Base-by-base conservation (phyloP, 2,113 vertebrate genomes). In the Hoplias malabaricus region DNA sequence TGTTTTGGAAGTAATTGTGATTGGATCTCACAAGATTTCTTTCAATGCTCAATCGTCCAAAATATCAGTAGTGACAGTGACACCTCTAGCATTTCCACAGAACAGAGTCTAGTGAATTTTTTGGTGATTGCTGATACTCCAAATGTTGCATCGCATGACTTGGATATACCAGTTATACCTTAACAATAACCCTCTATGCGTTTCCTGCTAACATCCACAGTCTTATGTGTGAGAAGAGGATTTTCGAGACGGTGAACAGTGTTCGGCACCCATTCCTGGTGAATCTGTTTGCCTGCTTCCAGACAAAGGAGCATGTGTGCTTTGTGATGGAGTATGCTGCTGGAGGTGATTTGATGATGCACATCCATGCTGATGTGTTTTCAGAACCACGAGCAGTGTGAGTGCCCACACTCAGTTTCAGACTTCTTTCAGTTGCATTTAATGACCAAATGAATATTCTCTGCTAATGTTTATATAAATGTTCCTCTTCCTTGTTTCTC, bases 291-390 rank as follows among this genome's bases (percentile, higher is more conserved):
- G 98, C 98, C 53, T 99, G 98, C 88, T 99, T 99, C 92, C 98
- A 99, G 93, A 99, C 98, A 72, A 94, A 94, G 92, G 98, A 99
- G 86, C 98, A 99, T 0, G 98, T 99, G 25, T 99, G 98, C 87
- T 99, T 99, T 80, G 96, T 99, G 79, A 99, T 99, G 98, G 98
- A 99, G 86, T 99, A 99, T 40, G 98, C 98, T n/a, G 96, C 98
- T 3, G 98, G 98, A 31, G 98, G 98, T 29, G 98, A 99, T 86
- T 91, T 99, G 76, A 99, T 99, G 98, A 99, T 99, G 98, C 98
- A 99, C 91, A 99, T 99, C 84, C 98, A 99, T 54, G 96, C 98
- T 0, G 97, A 99, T 36, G 98, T 99, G 76, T 99, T 99, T 90
- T 96, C 96, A 23, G 98, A 99, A 87, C 94, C 96, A n/a, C 92